These are phyloP conservation scores for Pyralis farinalis DNA, from an alignment of 2,888 invertebrate genomes.

Conservation along the genomic window DNA sequence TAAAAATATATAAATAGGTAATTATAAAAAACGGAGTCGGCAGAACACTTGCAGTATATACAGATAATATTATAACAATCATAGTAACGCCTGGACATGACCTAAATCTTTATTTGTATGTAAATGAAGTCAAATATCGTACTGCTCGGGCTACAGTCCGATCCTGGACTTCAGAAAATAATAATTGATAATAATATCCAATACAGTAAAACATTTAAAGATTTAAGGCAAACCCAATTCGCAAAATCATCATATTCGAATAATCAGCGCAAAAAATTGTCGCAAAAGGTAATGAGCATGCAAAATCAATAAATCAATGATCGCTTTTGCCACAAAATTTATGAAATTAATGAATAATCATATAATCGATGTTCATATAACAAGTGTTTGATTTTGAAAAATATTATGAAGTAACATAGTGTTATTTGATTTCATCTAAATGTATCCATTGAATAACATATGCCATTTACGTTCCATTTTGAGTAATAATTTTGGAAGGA, in stretches of 20 bases:
- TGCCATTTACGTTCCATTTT: not conserved
- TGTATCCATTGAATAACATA: conserved; percentile 4
- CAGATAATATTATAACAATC: conserved; percentile 15
- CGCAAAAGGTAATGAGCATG: conserved; percentile 46
- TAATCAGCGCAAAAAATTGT: conserved; percentile 40
- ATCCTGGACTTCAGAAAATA: conserved; percentile 23
- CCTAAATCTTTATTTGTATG: conserved; percentile 25
- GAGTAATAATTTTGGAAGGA: not conserved
- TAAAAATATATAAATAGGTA: conserved; percentile 17
- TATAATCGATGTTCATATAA: conserved; percentile 31
- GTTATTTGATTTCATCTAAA: conserved; percentile 27
- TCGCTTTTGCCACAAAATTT: conserved; percentile 49
- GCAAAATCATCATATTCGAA: conserved; percentile 14
- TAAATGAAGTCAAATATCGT: conserved; percentile 26
- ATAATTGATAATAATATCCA: conserved; percentile 11
- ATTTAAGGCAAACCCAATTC: conserved; percentile 30
- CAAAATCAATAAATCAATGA: conserved; percentile 27
- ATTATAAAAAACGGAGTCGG: conserved; percentile 7
- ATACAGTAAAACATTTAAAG: conserved; percentile 21
- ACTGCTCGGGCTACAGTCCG: conserved; percentile 58
- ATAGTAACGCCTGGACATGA: conserved; percentile 18
- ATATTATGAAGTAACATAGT: conserved; percentile 14
- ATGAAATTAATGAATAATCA: conserved; percentile 2
- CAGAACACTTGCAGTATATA: conserved; percentile 6
- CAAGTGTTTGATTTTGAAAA: conserved; percentile 15